phyloP scores from a whole-genome alignment of 2,888 invertebrate genomes.

The Caenorhabditis sp. region DNA sequence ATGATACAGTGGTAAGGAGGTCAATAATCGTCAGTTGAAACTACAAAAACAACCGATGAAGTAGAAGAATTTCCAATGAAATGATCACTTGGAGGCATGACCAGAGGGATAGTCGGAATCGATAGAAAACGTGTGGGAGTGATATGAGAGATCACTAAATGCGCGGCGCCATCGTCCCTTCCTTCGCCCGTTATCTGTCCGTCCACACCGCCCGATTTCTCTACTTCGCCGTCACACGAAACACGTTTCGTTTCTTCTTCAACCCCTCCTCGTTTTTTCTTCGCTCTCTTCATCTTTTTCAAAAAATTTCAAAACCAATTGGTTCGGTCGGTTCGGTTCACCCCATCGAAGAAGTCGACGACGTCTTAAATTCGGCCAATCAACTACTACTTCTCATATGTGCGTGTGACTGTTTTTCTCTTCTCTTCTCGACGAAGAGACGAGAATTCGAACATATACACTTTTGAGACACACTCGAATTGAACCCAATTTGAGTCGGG shows the following conservation, averaged over 20 bases:
- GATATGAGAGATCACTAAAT: constrained; percentile 8
- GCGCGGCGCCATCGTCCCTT: neutral
- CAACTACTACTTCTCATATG: constrained; percentile 13
- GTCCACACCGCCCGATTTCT: constrained; percentile 1
- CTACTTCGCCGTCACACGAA: constrained; percentile 2
- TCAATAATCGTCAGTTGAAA: too few relatives aligned
- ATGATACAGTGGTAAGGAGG: too few relatives aligned
- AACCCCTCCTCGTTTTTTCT: neutral
- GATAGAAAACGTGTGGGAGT: constrained; percentile 5
- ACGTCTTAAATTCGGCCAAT: constrained; percentile 22
- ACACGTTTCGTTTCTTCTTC: constrained; percentile 23
- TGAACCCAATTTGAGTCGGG: neutral
- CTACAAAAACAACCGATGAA: too few relatives aligned
- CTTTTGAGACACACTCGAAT: neutral
- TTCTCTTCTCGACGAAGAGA: constrained; percentile 5
- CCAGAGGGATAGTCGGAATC: neutral
- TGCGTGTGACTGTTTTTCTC: too few relatives aligned
- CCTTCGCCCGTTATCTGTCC: neutral
- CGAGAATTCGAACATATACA: constrained; percentile 3
- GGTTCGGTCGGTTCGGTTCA: neutral
- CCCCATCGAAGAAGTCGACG: too few relatives aligned
- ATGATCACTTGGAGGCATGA: neutral
- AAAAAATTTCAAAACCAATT: constrained; percentile 30
- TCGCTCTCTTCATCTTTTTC: neutral
- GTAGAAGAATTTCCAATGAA: neutral